Base-by-base conservation (phyloP, 1,140 invertebrate genomes). In the Brachionus sp. region DNA sequence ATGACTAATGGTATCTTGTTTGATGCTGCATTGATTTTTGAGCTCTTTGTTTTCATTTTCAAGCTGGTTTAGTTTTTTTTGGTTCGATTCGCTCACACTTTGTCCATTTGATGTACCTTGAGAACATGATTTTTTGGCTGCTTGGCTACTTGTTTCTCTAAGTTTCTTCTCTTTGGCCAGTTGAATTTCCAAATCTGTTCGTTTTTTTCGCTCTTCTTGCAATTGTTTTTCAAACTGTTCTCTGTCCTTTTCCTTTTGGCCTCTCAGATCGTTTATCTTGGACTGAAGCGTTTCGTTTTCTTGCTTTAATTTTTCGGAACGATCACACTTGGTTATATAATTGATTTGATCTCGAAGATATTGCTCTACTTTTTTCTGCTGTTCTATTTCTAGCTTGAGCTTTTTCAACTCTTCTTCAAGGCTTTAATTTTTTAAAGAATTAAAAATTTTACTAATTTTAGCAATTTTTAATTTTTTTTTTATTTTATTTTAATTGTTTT, bases 231-330 rank as follows among this genome's bases (percentile, higher is more conserved):
- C 95, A 84, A 57, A n/a, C 10, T 80, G 29, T 25, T 62, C 70
- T 53, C 39, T 62, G 25, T 75, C 84, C 29, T 53, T 84, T 29
- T 82, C 62, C 25, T 64, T 62, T 70, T 70, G 37, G 7, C 16
- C 12, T 10, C 33, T 33, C 44, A 77, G 16, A 0, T 57, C 23
- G 12, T 64, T 50, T 37, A 84, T 44, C 92, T 93, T 93, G 86
- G 91, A 92, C 87, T 94, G 93, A 85, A 95, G 89, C 86, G 92
- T 92, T 87, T 94, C 93, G 87, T 95, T 93, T 86, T 95, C 93
- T 86, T 94, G 92, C 84, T 94, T 93, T 82, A 91, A 91, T 86
- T 93, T 92, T 39, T 92, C 90, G 86, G 92, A 91, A 85, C 93
- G 92, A 86, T 95, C 94, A 82, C 91, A 91, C 46, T 91, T 90